Evolutionary conservation across 2,888 invertebrate species (phyloP).

Genomic region (Cylindroiulus punctatus): DNA sequence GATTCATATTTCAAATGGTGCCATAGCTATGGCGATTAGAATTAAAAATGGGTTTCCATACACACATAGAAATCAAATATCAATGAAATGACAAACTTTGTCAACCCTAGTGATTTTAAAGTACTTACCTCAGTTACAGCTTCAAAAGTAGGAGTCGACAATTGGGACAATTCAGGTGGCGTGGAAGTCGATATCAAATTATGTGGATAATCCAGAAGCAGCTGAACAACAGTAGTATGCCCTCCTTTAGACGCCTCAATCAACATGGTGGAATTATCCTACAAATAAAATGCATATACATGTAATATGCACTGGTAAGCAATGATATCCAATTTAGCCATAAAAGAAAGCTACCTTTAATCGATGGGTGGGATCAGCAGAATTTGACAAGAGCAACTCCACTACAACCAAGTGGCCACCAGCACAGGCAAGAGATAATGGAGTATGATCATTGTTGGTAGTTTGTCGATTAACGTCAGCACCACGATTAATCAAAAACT

Average conservation of each 20-base stretch:
- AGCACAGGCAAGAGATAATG: slow-evolving; percentile 94
- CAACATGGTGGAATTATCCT: slow-evolving; percentile 97
- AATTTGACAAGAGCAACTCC: slow-evolving; percentile 87
- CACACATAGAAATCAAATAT: no score
- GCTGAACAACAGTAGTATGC: slow-evolving; percentile 93
- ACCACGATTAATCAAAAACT: slow-evolving; percentile 89
- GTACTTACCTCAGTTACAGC: slow-evolving; percentile 17
- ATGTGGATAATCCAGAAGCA: slow-evolving; percentile 93
- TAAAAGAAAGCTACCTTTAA: slow-evolving; percentile 74
- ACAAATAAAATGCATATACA: slow-evolving; percentile 59
- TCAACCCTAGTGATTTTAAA: not conserved
- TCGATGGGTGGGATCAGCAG: slow-evolving; percentile 95
- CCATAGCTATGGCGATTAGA: no score
- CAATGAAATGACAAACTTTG: no score
- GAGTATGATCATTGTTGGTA: slow-evolving; percentile 96
- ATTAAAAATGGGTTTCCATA: no score
- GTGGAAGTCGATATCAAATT: slow-evolving; percentile 74
- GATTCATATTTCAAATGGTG: no score
- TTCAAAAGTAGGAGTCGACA: slow-evolving; percentile 59
- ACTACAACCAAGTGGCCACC: slow-evolving; percentile 95
- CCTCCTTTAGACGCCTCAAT: slow-evolving; percentile 99
- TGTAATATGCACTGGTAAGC: slow-evolving; percentile 42
- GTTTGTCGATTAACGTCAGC: slow-evolving; percentile 89
- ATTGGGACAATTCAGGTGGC: slow-evolving; percentile 65
- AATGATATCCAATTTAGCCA: not conserved